These are phyloP conservation scores for Hoplodrina ambigua DNA, from an alignment of 2,888 invertebrate genomes.

Conservation along the genomic window DNA sequence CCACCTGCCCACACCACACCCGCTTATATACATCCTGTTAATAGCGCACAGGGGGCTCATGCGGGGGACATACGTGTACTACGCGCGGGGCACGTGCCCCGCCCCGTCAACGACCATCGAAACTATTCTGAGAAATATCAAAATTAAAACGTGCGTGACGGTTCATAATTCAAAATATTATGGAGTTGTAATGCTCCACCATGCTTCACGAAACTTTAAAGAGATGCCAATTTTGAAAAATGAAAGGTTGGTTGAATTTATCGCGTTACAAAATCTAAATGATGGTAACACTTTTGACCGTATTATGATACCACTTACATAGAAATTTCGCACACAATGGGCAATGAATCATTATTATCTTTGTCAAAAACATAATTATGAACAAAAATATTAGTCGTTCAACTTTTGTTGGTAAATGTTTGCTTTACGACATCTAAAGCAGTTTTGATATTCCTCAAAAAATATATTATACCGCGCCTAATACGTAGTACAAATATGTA, in stretches of 20 bases:
- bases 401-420: background rate
- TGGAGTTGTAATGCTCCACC: too few species aligned
- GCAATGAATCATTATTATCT: too few species aligned
- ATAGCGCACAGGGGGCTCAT: conserved; percentile 5
- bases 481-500: conserved; percentile 41
- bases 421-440: background rate
- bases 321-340: too few species aligned
- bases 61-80: conserved; percentile 12
- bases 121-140: conserved; percentile 23
- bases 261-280: background rate
- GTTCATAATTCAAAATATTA: background rate
- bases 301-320: background rate
- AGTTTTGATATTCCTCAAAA: background rate
- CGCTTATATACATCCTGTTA: conserved; percentile 57
- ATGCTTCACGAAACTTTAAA: too few species aligned
- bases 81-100: background rate
- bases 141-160: background rate
- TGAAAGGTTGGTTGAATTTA: background rate
- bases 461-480: background rate
- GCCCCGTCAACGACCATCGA: background rate
- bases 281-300: too few species aligned
- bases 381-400: too few species aligned
- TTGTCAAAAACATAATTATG: too few species aligned
- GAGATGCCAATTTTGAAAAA: too few species aligned
- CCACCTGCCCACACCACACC: conserved; percentile 90